These are phyloP conservation scores for Hypomecis atomaria DNA, from an alignment of 2,888 invertebrate genomes.

Conservation along the genomic window DNA sequence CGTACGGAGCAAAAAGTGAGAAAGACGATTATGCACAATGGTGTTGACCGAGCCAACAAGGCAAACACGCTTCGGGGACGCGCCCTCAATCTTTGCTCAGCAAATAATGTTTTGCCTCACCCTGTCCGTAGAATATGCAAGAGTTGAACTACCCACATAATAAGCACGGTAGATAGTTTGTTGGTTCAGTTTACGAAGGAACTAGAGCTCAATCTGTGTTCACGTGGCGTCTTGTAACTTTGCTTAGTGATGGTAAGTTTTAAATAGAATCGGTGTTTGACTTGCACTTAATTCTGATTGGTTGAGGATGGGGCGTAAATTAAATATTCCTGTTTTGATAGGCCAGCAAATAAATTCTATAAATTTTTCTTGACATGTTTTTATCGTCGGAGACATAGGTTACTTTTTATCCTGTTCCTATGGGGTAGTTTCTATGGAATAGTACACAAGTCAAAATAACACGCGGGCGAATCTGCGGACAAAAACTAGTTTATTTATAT, in stretches of 20 bases:
- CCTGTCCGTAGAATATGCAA: slow-evolving; percentile 24
- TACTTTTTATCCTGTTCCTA: too few species aligned
- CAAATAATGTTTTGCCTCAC: slow-evolving; percentile 56
- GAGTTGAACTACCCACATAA: slow-evolving; percentile 19
- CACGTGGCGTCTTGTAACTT: slow-evolving; percentile 14
- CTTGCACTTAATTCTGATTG: slow-evolving; percentile 3
- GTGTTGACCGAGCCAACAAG: slow-evolving; percentile 69
- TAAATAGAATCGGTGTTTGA: slow-evolving; percentile 3
- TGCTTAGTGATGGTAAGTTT: slow-evolving; percentile 7
- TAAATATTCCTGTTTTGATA: background rate
- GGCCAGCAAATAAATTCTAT: too few species aligned
- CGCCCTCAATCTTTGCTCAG: slow-evolving; percentile 64
- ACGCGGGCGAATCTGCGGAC: too few species aligned
- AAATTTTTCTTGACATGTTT: too few species aligned
- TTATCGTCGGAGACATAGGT: too few species aligned
- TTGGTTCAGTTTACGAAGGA: background rate
- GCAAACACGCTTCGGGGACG: slow-evolving; percentile 61
- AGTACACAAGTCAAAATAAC: too few species aligned
- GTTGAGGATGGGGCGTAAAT: background rate
- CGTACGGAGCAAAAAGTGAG: slow-evolving; percentile 56
- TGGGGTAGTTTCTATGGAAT: too few species aligned
- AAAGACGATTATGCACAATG: slow-evolving; percentile 72
- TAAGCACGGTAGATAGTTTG: slow-evolving; percentile 8
- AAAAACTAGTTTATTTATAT: too few species aligned
- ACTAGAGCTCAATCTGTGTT: too few species aligned